These are phyloP conservation scores for Stictonetta naevosa DNA, from an alignment of 2,113 vertebrate genomes.

Conservation along the genomic window DNA sequence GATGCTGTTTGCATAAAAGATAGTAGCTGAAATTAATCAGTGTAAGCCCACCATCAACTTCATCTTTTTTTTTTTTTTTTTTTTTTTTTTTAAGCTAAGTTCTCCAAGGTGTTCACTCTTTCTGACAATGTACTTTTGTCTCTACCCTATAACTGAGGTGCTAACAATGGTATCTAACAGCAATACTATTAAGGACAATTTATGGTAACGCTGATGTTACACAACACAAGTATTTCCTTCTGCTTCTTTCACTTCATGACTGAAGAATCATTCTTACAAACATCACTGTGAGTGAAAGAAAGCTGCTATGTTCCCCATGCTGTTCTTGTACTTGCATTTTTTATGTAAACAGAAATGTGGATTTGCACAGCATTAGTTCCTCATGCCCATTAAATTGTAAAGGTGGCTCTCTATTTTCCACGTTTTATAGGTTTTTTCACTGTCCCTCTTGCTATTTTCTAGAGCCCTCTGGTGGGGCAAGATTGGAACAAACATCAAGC, in stretches of 20 bases:
- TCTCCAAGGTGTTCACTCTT: neutral
- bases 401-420: neutral
- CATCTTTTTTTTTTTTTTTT: no score
- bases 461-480: constrained; percentile 39
- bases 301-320: neutral
- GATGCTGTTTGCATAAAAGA: neutral
- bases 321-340: neutral
- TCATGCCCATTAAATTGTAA: neutral
- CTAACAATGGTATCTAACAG: neutral
- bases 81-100: neutral
- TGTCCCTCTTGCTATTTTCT: neutral
- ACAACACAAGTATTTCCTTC: neutral
- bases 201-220: neutral
- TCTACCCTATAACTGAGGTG: neutral
- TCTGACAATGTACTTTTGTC: neutral
- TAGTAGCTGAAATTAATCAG: neutral
- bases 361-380: neutral
- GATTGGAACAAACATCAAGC: neutral
- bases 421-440: neutral
- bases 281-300: neutral
- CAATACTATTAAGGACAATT: neutral
- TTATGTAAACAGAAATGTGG: neutral
- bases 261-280: neutral
- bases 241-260: neutral
- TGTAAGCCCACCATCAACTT: neutral